A percentile compares a stretch with the other conserved stretches of the same genome.
Evolutionary conservation across 2,888 invertebrate genomes (phyloP).

Genomic region (Mythimna vitellina): DNA sequence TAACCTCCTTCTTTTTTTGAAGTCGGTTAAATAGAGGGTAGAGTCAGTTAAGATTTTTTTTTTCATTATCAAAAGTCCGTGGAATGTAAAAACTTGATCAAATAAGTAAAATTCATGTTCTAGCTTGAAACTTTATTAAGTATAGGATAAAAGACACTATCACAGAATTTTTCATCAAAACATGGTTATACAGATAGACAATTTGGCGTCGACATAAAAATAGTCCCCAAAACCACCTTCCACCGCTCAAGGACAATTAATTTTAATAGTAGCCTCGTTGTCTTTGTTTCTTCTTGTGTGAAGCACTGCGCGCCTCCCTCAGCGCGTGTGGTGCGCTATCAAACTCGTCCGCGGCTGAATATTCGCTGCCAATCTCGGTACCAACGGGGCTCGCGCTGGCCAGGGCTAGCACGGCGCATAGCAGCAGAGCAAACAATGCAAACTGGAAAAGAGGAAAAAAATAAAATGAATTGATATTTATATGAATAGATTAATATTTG

Average conservation of each 20-base stretch:
- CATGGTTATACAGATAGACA: neutral
- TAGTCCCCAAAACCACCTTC: neutral
- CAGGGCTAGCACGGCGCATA: conserved; percentile 39
- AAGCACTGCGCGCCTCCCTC: conserved; percentile 4
- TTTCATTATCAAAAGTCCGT: no score
- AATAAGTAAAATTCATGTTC: neutral
- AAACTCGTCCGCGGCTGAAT: neutral
- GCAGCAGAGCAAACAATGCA: conserved; percentile 33
- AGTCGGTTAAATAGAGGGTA: no score
- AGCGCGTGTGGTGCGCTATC: neutral
- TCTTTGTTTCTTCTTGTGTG: neutral
- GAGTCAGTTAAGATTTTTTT: no score
- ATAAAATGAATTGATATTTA: neutral
- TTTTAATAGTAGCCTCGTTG: conserved; percentile 1
- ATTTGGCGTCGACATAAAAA: neutral
- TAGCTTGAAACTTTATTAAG: neutral
- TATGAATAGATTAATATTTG: no score
- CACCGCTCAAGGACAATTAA: neutral
- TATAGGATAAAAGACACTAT: neutral
- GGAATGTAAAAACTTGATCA: neutral
- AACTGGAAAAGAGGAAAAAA: conserved; percentile 35
- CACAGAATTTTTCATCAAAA: neutral
- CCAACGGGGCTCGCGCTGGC: conserved; percentile 12
- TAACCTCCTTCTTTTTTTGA: no score
- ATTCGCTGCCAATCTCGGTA: neutral